Conservation (phyloP, 2,888 invertebrate genomes). For the Erebia aethiops region DNA sequence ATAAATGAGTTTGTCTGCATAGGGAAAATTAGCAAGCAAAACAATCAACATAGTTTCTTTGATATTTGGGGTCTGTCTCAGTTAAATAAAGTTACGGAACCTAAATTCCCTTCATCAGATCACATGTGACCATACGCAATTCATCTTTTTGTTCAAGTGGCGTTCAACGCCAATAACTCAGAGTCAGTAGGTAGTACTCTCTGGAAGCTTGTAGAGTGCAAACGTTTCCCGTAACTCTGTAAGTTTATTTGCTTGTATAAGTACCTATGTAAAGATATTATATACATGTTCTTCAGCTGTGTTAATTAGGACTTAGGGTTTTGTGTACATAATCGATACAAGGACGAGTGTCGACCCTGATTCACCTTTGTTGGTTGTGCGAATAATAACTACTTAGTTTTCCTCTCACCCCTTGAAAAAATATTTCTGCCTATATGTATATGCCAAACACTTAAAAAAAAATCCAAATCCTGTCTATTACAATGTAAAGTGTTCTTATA, state of each 20-base stretch:
- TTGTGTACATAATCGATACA: constrained; percentile 4
- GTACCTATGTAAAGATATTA: not conserved
- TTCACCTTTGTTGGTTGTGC: not conserved
- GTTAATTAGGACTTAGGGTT: constrained; percentile 8
- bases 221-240: constrained; percentile 17
- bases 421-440: too few relatives aligned
- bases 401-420: not conserved
- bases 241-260: constrained; percentile 1
- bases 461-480: too few relatives aligned
- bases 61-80: not conserved
- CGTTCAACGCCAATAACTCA: constrained; percentile 24
- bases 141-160: constrained; percentile 25
- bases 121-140: not conserved
- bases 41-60: not conserved
- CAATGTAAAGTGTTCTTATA: too few relatives aligned
- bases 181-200: constrained; percentile 25
- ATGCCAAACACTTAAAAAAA: too few relatives aligned
- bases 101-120: constrained; percentile 1
- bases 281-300: not conserved
- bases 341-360: not conserved
- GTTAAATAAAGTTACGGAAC: constrained; percentile 19
- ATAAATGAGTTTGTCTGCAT: too few relatives aligned
- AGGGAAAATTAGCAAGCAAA: too few relatives aligned
- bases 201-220: constrained; percentile 10
- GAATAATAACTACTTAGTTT: not conserved